A percentile compares a stretch with the other conserved stretches of the same genome.
Evolutionary conservation across 2,888 invertebrate species (phyloP).

Genomic region (Plebejus anna): DNA sequence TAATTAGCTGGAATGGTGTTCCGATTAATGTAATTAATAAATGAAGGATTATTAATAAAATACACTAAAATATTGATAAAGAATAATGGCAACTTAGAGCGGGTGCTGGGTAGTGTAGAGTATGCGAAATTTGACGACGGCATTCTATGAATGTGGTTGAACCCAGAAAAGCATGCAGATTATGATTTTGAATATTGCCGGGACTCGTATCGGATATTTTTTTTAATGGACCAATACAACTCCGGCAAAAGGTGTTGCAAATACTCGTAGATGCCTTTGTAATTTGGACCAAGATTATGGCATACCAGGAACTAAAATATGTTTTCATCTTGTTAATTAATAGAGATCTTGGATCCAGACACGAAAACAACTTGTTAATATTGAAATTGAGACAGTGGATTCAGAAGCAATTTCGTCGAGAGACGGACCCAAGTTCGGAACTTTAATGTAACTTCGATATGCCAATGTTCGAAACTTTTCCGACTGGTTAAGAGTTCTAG

Average conservation of each 20-base stretch:
- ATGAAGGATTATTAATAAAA: not conserved
- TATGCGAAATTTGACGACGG: too few species aligned
- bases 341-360: constrained; percentile 14
- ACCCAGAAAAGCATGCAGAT: too few species aligned
- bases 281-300: not conserved
- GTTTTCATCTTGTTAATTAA: constrained; percentile 22
- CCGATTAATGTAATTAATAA: constrained; percentile 7
- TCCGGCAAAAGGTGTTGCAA: not conserved
- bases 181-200: too few species aligned
- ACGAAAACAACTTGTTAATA: constrained; percentile 28
- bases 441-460: constrained; percentile 41
- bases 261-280: not conserved
- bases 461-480: constrained; percentile 43
- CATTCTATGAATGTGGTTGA: too few species aligned
- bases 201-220: too few species aligned
- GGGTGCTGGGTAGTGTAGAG: too few species aligned
- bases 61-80: not conserved
- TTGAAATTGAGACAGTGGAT: constrained; percentile 31
- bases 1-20: constrained; percentile 6
- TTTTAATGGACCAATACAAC: not conserved
- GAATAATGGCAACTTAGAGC: not conserved
- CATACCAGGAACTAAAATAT: not conserved
- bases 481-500: constrained; percentile 36
- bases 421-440: constrained; percentile 32
- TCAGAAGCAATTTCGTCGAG: constrained; percentile 30